Percentiles rank a stretch among this genome's conserved stretches.
Conservation (phyloP, 2,113 vertebrate genomes). For the Vulpes ferrilata region DNA sequence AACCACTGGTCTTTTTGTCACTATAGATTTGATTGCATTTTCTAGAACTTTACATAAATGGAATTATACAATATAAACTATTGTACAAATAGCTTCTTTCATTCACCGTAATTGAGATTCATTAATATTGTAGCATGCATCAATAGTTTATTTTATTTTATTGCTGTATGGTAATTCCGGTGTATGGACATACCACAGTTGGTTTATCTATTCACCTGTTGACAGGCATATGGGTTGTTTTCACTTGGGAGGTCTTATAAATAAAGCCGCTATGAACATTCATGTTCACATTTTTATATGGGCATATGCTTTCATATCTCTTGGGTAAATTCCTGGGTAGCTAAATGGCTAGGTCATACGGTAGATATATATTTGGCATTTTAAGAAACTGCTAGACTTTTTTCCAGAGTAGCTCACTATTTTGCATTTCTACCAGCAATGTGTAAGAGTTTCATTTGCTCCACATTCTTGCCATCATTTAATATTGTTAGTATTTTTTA, state of each 20-base stretch:
- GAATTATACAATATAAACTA: background rate
- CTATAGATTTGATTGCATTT: background rate
- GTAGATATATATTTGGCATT: background rate
- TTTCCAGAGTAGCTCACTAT: background rate
- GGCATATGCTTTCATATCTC: background rate
- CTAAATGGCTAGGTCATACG: background rate
- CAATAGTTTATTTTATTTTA: background rate
- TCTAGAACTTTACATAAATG: background rate
- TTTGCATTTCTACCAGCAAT: background rate
- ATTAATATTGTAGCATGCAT: background rate
- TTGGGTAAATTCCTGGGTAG: background rate
- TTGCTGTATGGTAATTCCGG: background rate
- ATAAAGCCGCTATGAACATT: background rate
- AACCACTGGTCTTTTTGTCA: background rate
- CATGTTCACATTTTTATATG: background rate
- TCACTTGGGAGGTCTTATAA: background rate
- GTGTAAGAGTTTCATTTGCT: background rate
- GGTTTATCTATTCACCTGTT: background rate
- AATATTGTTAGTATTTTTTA: background rate
- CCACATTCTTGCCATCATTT: background rate
- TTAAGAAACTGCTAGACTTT: background rate
- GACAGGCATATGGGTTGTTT: background rate
- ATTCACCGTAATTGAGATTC: background rate
- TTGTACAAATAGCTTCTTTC: background rate
- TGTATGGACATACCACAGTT: background rate